These are phyloP conservation scores for Polypedilum vanderplanki DNA, from an alignment of 1,140 invertebrate genomes.

Conservation along the genomic window DNA sequence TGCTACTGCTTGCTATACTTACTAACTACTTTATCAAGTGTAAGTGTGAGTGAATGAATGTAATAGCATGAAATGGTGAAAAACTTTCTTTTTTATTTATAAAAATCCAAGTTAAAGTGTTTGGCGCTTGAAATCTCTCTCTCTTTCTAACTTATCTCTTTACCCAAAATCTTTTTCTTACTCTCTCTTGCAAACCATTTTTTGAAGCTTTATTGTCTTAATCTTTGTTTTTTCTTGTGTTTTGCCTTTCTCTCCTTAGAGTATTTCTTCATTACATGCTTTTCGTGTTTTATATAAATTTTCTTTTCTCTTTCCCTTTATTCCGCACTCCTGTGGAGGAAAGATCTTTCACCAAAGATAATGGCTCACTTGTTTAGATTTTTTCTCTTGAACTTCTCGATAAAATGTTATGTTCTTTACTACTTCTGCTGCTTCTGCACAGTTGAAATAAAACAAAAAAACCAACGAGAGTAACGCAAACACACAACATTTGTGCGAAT, in stretches of 20 bases:
- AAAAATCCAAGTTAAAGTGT: conserved; percentile 1
- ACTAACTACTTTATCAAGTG: neutral
- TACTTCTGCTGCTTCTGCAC: neutral
- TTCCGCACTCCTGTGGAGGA: neutral
- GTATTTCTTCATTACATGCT: conserved; percentile 9
- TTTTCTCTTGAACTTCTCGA: neutral
- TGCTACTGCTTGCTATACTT: neutral
- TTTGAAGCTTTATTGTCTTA: conserved; percentile 19
- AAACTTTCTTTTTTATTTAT: neutral
- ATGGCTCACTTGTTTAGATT: conserved; percentile 12
- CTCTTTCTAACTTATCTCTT: neutral
- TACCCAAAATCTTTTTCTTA: neutral
- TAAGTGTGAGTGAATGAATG: conserved; percentile 17
- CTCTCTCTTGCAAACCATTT: neutral
- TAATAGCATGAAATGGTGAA: no score
- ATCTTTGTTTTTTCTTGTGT: neutral
- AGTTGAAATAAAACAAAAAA: neutral
- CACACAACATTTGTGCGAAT: conserved; percentile 9
- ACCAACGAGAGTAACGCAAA: neutral
- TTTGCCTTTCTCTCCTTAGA: neutral
- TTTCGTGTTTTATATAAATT: conserved; percentile 5
- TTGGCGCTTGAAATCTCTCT: neutral
- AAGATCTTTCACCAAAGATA: neutral
- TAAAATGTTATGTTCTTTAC: conserved; percentile 13
- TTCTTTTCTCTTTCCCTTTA: no score